Percentiles rank a stretch among this genome's conserved stretches.
These are phyloP conservation scores for Acrobasis suavella DNA, from an alignment of 2,888 invertebrate genomes.

Conservation along the genomic window DNA sequence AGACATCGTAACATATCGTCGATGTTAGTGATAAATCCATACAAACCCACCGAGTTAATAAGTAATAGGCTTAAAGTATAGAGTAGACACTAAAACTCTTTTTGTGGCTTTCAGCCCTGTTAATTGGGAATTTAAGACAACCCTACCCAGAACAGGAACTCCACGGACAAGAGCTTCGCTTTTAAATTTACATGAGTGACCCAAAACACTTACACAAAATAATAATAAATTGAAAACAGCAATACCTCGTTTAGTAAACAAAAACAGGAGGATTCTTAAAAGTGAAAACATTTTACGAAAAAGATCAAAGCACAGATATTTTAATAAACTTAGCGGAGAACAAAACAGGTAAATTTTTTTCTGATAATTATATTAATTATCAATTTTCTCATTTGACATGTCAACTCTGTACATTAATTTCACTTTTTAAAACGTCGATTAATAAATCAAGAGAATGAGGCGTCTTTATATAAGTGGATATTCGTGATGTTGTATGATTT, in stretches of 20 bases:
- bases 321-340: too few relatives aligned
- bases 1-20: slow-evolving; percentile 32
- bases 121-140: too few relatives aligned
- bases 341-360: not conserved
- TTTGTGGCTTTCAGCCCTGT: too few relatives aligned
- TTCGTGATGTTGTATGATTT: slow-evolving; percentile 23
- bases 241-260: too few relatives aligned
- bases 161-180: too few relatives aligned
- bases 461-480: slow-evolving; percentile 14
- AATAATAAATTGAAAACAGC: too few relatives aligned
- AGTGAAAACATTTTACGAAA: too few relatives aligned
- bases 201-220: too few relatives aligned
- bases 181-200: too few relatives aligned
- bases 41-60: slow-evolving; percentile 30
- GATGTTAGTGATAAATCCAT: slow-evolving; percentile 38
- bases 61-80: not conserved
- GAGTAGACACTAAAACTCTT: not conserved
- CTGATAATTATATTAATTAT: not conserved
- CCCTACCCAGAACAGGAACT: too few relatives aligned
- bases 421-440: slow-evolving; percentile 38
- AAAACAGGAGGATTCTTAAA: too few relatives aligned
- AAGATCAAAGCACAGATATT: too few relatives aligned
- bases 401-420: slow-evolving; percentile 10
- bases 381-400: not conserved
- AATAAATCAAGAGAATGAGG: slow-evolving; percentile 15